Evolutionary conservation across 2,113 vertebrate species (phyloP).

Genomic region (Meriones unguiculatus): DNA sequence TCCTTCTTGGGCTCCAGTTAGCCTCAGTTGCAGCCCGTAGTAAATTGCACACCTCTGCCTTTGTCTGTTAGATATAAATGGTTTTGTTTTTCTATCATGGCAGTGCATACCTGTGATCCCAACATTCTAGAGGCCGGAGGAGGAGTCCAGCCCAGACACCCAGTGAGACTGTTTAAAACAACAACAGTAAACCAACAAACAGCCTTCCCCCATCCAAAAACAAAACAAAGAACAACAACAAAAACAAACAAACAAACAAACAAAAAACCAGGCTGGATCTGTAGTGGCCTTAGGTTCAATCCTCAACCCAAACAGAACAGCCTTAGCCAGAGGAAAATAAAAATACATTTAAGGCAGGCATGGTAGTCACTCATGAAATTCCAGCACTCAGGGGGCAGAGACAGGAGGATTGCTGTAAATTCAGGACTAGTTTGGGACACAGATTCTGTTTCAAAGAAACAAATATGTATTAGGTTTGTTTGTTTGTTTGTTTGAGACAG

Average conservation of each 20-base stretch:
- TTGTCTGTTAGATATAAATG: background rate
- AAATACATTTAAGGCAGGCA: background rate
- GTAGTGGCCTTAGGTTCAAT: background rate
- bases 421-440: background rate
- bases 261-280: background rate
- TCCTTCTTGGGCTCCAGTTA: background rate
- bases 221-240: too few relatives aligned
- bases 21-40: background rate
- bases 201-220: too few relatives aligned
- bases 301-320: background rate
- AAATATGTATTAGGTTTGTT: background rate
- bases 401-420: background rate
- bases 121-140: background rate
- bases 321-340: background rate
- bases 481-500: background rate
- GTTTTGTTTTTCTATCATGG: background rate
- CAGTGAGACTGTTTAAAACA: background rate
- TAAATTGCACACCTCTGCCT: background rate
- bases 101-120: background rate
- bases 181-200: background rate
- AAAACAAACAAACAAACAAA: background rate
- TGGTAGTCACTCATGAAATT: too few relatives aligned
- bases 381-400: background rate
- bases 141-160: background rate
- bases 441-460: background rate